Base-by-base conservation (phyloP, 1,140 invertebrate species). In the Bombus balteatus region DNA sequence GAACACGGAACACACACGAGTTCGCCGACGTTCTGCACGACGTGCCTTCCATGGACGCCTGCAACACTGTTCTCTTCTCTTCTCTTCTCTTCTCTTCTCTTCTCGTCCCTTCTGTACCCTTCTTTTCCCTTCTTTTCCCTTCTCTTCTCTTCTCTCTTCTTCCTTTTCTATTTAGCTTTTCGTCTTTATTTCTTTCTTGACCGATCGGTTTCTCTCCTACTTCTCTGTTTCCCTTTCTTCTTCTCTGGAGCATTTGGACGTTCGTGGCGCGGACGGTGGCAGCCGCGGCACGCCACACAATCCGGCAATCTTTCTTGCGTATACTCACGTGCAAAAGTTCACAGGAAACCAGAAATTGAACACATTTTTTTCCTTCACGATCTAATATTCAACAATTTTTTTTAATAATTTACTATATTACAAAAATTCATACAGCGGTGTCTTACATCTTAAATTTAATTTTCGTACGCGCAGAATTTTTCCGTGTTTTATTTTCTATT, bases 1-100 rank as follows among this genome's bases (percentile, higher is more conserved):
- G 91, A 93, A 94, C 93, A 93, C 84, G 91, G 88, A 89, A 92
- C 93, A 92, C 92, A 92, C 92, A 93, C 92, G 92, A 92, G 90
- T 89, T 86, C 82, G 89, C 87, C 87, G 87, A 86, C 91, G 87
- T 91, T 90, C 87, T 83, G 91, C 89, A 90, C 82, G 86, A 89
- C 89, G 84, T 86, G 88, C 80, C 86, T 77, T 74, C 84, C 83
- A 80, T 81, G 74, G 80, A 68, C 84, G 76, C 86, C 71, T 81
- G 75, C 73, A 85, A 88, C 86, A 80, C 87, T 80, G 72, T 74
- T 53, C 57, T 71, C 78, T 76, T 53, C 57, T 71, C 78, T 76
- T 77, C 37, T 39, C 65, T 66, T 22, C 73, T 62, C 65, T 74
- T 53, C 57, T 71, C 78, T 73, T 77, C 25, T 70, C 65, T 66